phyloP scores from a whole-genome alignment of 2,888 invertebrate genomes.

The Nymphalis c-album region DNA sequence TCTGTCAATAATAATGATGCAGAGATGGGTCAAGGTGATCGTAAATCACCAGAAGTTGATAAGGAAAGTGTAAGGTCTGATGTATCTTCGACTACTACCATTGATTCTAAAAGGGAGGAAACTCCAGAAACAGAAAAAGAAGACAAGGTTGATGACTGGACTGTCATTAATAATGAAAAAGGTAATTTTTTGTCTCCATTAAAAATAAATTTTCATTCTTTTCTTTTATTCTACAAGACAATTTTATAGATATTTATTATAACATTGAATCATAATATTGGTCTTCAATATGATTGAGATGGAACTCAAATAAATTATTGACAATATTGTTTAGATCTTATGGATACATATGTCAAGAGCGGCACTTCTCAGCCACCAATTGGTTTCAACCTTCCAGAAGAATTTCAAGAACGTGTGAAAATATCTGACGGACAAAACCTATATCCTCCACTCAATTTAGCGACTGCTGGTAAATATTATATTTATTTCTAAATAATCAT shows the following conservation, averaged over 20 bases:
- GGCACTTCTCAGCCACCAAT: conserved; percentile 47
- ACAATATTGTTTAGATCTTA: conserved; percentile 51
- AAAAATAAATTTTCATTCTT: no score
- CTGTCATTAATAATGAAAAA: conserved; percentile 68
- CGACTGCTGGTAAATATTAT: conserved; percentile 62
- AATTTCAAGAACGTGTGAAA: conserved; percentile 58
- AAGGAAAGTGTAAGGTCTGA: conserved; percentile 33
- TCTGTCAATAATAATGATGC: conserved; percentile 39
- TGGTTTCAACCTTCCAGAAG: conserved; percentile 62
- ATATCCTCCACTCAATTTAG: conserved; percentile 64
- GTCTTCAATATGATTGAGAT: no score
- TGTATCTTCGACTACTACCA: conserved; percentile 16
- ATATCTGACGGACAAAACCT: conserved; percentile 51
- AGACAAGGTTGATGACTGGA: conserved; percentile 65
- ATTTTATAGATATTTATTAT: no score
- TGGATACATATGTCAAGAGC: conserved; percentile 48
- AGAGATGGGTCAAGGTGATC: conserved; percentile 51
- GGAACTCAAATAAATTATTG: neutral
- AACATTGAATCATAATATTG: no score
- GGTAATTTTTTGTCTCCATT: conserved; percentile 47
- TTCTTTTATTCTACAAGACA: no score
- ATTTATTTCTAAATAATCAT: no score
- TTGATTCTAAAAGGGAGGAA: conserved; percentile 33
- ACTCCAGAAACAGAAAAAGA: conserved; percentile 38
- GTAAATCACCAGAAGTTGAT: conserved; percentile 39